Conservation (phyloP, 2,113 vertebrate genomes). For the Oophaga pumilio region DNA sequence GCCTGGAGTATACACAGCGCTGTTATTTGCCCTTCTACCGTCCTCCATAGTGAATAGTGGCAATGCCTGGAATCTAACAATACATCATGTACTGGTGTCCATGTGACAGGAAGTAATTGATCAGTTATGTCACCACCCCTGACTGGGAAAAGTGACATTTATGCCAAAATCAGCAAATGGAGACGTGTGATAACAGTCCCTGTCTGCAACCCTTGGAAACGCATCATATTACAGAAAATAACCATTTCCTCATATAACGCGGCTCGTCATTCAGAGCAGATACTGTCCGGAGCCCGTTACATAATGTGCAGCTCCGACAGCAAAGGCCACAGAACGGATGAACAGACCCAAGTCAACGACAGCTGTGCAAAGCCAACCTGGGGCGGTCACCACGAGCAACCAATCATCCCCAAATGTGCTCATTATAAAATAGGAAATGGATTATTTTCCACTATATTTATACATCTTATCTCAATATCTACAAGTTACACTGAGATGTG, state of each 20-base stretch:
- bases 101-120: slow-evolving; percentile 16
- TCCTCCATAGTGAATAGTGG: background rate
- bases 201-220: background rate
- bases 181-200: background rate
- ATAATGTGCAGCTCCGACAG: background rate
- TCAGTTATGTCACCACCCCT: slow-evolving; percentile 5
- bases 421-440: background rate
- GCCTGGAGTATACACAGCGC: slow-evolving; percentile 18
- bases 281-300: background rate
- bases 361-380: background rate
- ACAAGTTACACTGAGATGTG: too few species aligned
- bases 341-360: background rate
- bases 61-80: slow-evolving; percentile 12
- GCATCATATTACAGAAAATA: background rate
- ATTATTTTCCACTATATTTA: too few species aligned
- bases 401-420: background rate
- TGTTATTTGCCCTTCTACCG: background rate
- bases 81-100: background rate
- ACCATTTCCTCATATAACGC: background rate
- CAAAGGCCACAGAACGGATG: background rate
- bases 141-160: slow-evolving; percentile 1
- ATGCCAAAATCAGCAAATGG: slow-evolving; percentile 13
- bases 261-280: background rate
- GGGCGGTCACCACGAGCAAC: background rate
- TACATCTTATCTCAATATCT: too few species aligned